These are phyloP conservation scores for Temnothorax curvispinosus DNA, from an alignment of 1,140 invertebrate genomes.

Conservation along the genomic window DNA sequence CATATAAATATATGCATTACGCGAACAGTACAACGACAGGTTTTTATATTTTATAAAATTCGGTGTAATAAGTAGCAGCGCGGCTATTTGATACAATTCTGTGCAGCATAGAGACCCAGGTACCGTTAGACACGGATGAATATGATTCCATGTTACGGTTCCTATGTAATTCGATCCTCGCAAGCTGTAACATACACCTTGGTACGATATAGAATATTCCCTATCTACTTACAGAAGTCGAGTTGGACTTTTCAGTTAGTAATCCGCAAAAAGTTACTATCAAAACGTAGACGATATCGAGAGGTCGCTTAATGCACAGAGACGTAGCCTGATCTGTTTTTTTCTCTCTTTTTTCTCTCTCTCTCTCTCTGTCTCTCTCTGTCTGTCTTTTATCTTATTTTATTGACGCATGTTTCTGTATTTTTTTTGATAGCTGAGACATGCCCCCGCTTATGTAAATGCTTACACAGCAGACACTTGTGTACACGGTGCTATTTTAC, in stretches of 20 bases:
- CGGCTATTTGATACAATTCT: slow-evolving; percentile 67
- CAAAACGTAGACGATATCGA: slow-evolving; percentile 10
- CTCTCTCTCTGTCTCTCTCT: neutral
- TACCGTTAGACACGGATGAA: slow-evolving; percentile 32
- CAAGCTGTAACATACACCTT: slow-evolving; percentile 20
- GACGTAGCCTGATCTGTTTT: slow-evolving; percentile 37
- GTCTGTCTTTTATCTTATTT: neutral
- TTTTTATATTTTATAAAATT: slow-evolving; percentile 75
- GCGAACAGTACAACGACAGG: slow-evolving; percentile 75
- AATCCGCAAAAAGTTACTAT: neutral
- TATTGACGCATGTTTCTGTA: slow-evolving; percentile 17
- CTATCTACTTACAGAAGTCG: neutral
- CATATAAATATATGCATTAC: slow-evolving; percentile 25
- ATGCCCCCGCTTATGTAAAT: slow-evolving; percentile 29
- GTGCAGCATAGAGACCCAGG: slow-evolving; percentile 54
- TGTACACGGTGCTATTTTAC: slow-evolving; percentile 61
- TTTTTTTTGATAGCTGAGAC: neutral
- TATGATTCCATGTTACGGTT: slow-evolving; percentile 46
- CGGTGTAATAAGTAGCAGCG: slow-evolving; percentile 66
- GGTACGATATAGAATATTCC: slow-evolving; percentile 5
- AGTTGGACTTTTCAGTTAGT: neutral
- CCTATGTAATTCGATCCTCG: slow-evolving; percentile 30
- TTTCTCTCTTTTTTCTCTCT: slow-evolving; percentile 6
- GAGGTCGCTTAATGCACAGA: slow-evolving; percentile 58
- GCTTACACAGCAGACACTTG: slow-evolving; percentile 61